Percentiles rank a stretch among this genome's conserved stretches.
These are phyloP conservation scores for Helarctos malayanus DNA, from an alignment of 2,797 vertebrate species.

Conservation along the genomic window DNA sequence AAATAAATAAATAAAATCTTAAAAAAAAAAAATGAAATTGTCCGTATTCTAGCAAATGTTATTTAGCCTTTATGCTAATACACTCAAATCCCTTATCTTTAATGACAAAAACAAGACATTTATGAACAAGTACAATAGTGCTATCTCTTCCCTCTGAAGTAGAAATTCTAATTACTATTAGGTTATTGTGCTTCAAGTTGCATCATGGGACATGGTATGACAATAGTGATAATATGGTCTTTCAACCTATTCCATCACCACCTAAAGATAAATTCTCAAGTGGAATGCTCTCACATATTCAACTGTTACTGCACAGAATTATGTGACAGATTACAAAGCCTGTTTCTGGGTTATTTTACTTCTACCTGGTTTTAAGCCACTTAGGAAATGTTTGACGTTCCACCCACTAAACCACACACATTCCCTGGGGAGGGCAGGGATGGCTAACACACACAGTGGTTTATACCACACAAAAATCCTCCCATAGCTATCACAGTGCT, in stretches of 20 bases:
- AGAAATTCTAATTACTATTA: constrained; percentile 75
- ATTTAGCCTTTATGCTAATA: background rate
- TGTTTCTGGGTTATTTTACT: constrained; percentile 42
- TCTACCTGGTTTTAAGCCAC: constrained; percentile 46
- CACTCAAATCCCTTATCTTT: constrained; percentile 36
- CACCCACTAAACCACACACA: constrained; percentile 57
- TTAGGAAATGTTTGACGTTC: constrained; percentile 65
- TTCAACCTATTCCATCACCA: background rate
- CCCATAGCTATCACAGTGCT: constrained; percentile 42
- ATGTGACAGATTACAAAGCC: constrained; percentile 44
- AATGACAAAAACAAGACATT: background rate
- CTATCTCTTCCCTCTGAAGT: constrained; percentile 50
- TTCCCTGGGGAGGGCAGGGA: constrained; percentile 54
- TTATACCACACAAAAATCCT: constrained; percentile 56
- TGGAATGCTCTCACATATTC: constrained; percentile 13
- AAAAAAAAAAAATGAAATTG: background rate
- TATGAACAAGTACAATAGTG: constrained; percentile 20
- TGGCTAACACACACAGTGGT: background rate
- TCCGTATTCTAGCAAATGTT: constrained; percentile 18
- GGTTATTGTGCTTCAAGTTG: constrained; percentile 58
- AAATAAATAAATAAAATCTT: too few relatives aligned
- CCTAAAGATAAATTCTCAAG: background rate
- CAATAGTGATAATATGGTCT: background rate
- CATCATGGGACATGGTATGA: background rate
- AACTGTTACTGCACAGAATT: background rate